Base-by-base conservation (phyloP, 2,797 vertebrate species). In the Sebastes goodei region DNA sequence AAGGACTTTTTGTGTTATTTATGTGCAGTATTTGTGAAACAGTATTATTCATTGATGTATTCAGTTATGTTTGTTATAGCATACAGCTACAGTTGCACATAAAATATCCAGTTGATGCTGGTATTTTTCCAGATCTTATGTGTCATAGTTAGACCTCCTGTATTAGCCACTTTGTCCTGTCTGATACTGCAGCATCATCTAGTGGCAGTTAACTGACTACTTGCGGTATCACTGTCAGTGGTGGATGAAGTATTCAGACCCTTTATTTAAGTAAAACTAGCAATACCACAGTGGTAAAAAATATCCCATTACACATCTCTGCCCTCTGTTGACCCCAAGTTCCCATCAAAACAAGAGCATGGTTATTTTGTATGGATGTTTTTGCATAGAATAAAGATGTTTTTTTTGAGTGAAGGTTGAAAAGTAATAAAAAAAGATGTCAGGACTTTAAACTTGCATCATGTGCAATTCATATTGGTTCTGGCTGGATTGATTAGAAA, bases 181-280 rank as follows among this genome's bases (percentile, higher is more conserved):
- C 3, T 76, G 78, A 72, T 78, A 8, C 72, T 57, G 23, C 78
- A 84, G 77, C 86, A 66, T 10, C 90, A 89, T 74, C 90, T 87
- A 81, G 85, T 86, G 89, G 79, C 25, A 1, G 23, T 67, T 21
- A 38, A 21, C 27, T 20, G 7, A 27, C 6, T 46, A 15, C 23
- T 14, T 17, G 35, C 29, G 0, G 14, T 53, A 1, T 60, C 7
- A 4, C 15, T 61, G 10, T 23, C 5, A n/a, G 2, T 53, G 3
- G 20, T 5, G 10, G 6, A 56, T 1, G 7, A 21, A 49, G 2
- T 10, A 20, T 7, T 67, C 30, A 3, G 3, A 60, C 20, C 5
- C 7, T 42, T 25, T 21, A 9, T n/a, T 56, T 10, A 21, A 42
- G 10, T 52, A 20, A 53, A 46, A 10, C 17, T 10, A n/a, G 10